phyloP scores from a whole-genome alignment of 2,113 vertebrate genomes.

The Sprattus sprattus region DNA sequence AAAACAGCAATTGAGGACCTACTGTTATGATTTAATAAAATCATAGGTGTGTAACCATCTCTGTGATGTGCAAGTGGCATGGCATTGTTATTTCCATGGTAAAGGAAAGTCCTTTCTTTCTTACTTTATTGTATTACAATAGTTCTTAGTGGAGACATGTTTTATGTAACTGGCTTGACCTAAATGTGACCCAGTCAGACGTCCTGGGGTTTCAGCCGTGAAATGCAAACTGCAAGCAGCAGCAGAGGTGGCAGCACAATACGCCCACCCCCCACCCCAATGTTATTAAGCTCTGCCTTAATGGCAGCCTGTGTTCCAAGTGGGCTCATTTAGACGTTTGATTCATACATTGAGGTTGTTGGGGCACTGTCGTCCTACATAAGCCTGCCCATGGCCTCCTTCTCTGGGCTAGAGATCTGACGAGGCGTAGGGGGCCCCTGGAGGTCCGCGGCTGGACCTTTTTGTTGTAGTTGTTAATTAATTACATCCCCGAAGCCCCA shows the following conservation, averaged over 20 bases:
- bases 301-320: conserved; percentile 33
- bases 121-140: background rate
- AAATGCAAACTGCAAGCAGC: background rate
- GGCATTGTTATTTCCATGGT: background rate
- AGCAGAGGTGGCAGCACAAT: background rate
- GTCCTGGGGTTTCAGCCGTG: background rate
- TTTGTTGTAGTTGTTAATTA: conserved; percentile 78
- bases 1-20: background rate
- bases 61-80: background rate
- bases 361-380: conserved; percentile 49
- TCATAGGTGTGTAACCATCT: background rate
- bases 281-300: conserved; percentile 33
- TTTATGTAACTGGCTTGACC: background rate
- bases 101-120: background rate
- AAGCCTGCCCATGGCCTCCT: conserved; percentile 49
- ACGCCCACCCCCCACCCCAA: conserved; percentile 13
- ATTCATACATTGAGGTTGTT: conserved; percentile 40
- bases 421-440: conserved; percentile 55
- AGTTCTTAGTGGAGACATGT: background rate
- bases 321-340: conserved; percentile 46
- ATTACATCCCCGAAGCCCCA: conserved; percentile 72
- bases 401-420: conserved; percentile 69
- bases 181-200: background rate
- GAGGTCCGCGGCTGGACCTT: conserved; percentile 65
- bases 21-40: background rate